phyloP scores from a whole-genome alignment of 2,797 vertebrate genomes.

The Brachymystax lenok region DNA sequence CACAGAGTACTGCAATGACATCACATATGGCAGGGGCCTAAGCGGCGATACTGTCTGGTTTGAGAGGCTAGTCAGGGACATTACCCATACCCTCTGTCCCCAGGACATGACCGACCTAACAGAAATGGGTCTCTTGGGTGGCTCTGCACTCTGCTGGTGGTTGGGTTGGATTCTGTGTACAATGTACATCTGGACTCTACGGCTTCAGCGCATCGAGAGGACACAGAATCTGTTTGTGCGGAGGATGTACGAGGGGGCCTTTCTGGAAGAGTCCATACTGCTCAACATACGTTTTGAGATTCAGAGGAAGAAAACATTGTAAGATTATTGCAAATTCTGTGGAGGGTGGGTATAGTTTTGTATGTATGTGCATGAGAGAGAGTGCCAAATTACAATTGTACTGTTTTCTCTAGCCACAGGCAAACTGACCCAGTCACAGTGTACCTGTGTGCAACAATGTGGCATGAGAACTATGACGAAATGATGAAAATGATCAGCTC shows the following conservation, averaged over 20 bases:
- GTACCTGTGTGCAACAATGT: conserved; percentile 72
- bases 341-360: not conserved
- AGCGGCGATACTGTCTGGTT: conserved; percentile 16
- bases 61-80: conserved; percentile 51
- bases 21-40: conserved; percentile 21
- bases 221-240: conserved; percentile 68
- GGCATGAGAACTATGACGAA: conserved; percentile 71
- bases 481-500: conserved; percentile 73
- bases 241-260: conserved; percentile 67
- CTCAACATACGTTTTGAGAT: conserved; percentile 63
- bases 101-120: conserved; percentile 35
- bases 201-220: conserved; percentile 63
- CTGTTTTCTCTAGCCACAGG: conserved; percentile 6
- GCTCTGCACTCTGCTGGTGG: conserved; percentile 59
- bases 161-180: conserved; percentile 63
- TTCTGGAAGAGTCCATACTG: conserved; percentile 71
- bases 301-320: conserved; percentile 35
- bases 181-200: conserved; percentile 58
- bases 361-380: not conserved
- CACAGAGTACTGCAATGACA: conserved; percentile 44
- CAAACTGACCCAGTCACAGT: conserved; percentile 29
- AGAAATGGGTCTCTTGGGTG: conserved; percentile 48
- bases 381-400: not conserved
- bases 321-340: conserved; percentile 8
- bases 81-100: conserved; percentile 55